Percentiles rank a stretch among this genome's conserved stretches.
phyloP scores from a whole-genome alignment of 2,113 vertebrate species.

The Solenodon paradoxus region DNA sequence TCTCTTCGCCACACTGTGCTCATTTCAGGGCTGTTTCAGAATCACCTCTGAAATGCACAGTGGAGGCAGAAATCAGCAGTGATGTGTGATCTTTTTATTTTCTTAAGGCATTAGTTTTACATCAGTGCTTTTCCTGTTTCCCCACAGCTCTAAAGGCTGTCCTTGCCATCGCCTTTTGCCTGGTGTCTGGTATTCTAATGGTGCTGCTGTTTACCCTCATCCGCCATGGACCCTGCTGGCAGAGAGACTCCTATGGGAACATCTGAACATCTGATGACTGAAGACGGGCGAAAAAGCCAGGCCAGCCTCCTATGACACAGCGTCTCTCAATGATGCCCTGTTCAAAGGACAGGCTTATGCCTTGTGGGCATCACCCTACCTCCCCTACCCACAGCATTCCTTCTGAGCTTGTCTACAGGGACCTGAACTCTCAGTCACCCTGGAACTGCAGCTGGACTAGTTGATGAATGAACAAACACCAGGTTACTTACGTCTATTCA shows the following conservation, averaged over 20 bases:
- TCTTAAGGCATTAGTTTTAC: not conserved
- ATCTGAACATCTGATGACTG: slow-evolving; percentile 64
- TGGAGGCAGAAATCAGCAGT: not conserved
- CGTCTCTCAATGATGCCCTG: not conserved
- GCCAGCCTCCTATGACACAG: not conserved
- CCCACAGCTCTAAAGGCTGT: slow-evolving; percentile 67
- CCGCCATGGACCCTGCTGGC: slow-evolving; percentile 73
- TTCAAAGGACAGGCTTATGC: not conserved
- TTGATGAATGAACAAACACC: not conserved
- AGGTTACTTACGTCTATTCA: not conserved
- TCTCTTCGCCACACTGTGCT: not conserved
- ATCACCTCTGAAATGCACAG: not conserved
- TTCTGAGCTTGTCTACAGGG: not conserved
- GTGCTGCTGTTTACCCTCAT: slow-evolving; percentile 75
- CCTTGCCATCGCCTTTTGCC: slow-evolving; percentile 71
- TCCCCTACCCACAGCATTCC: not conserved
- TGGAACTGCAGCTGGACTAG: not conserved
- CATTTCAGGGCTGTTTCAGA: not conserved
- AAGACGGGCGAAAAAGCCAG: not conserved
- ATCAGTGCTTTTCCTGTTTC: not conserved
- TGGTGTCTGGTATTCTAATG: slow-evolving; percentile 72
- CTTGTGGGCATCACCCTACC: not conserved
- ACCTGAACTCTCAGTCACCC: not conserved
- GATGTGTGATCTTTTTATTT: not conserved
- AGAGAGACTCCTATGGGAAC: slow-evolving; percentile 74